Evolutionary conservation across 1,140 invertebrate species (phyloP).

Genomic region (Rhopalosiphum padi): DNA sequence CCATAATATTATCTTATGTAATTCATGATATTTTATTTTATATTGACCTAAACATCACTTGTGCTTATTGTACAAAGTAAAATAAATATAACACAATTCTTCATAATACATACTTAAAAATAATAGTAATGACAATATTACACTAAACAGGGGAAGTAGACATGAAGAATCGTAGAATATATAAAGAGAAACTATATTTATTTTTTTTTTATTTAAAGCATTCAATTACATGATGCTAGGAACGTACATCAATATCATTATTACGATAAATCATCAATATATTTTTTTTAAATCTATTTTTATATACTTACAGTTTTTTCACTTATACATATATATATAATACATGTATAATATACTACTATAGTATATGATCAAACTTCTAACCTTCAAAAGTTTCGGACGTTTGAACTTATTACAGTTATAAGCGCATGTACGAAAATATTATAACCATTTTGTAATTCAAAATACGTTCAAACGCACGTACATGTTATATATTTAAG

Average conservation of each 20-base stretch:
- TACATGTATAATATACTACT: neutral
- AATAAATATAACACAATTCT: neutral
- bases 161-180: no score
- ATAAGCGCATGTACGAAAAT: neutral
- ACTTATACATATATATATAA: neutral
- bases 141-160: neutral
- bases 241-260: neutral
- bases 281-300: neutral
- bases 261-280: neutral
- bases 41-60: neutral
- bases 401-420: neutral
- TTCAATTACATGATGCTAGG: neutral
- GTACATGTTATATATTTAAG: neutral
- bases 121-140: neutral
- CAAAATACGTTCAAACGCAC: neutral
- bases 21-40: neutral
- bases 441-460: neutral
- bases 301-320: neutral
- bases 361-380: neutral
- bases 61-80: neutral
- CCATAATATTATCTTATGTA: no score
- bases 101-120: neutral
- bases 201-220: neutral
- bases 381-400: neutral
- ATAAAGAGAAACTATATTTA: no score